These are phyloP conservation scores for Drosophila siamana DNA, from an alignment of 2,888 invertebrate species.

Conservation along the genomic window DNA sequence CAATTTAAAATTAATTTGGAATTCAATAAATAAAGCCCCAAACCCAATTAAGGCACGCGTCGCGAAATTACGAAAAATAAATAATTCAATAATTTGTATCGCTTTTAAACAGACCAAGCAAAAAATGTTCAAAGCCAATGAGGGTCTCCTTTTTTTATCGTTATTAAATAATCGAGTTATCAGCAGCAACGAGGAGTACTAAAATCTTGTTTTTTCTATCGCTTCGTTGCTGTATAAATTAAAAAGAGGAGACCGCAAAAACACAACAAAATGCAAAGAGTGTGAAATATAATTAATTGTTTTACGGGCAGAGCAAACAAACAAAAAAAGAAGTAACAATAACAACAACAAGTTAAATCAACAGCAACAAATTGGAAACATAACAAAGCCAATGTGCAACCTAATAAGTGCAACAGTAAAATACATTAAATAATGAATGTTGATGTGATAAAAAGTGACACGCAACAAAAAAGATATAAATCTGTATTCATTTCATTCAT, in stretches of 20 bases:
- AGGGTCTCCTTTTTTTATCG: constrained; percentile 9
- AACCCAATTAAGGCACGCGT: constrained; percentile 57
- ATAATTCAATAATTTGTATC: constrained; percentile 61
- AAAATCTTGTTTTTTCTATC: constrained; percentile 27
- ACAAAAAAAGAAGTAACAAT: neutral
- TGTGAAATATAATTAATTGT: constrained; percentile 62
- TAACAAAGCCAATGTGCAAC: constrained; percentile 18
- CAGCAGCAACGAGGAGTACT: constrained; percentile 38
- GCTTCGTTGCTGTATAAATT: constrained; percentile 39
- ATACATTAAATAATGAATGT: constrained; percentile 8
- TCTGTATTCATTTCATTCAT: constrained; percentile 16
- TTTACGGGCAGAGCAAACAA: constrained; percentile 32
- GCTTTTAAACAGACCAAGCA: constrained; percentile 54
- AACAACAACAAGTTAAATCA: constrained; percentile 12
- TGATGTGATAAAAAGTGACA: constrained; percentile 6
- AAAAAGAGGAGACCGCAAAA: constrained; percentile 27
- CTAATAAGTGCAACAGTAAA: constrained; percentile 32
- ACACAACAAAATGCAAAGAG: constrained; percentile 32
- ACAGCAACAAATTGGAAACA: constrained; percentile 21
- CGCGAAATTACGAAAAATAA: constrained; percentile 48
- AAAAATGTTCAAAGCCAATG: constrained; percentile 22
- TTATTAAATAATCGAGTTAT: constrained; percentile 58
- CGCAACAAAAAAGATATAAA: constrained; percentile 3
- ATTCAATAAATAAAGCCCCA: constrained; percentile 61
- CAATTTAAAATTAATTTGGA: constrained; percentile 66